phyloP scores from a whole-genome alignment of 2,797 vertebrate species.

The Sebastiscus albofasciatus region DNA sequence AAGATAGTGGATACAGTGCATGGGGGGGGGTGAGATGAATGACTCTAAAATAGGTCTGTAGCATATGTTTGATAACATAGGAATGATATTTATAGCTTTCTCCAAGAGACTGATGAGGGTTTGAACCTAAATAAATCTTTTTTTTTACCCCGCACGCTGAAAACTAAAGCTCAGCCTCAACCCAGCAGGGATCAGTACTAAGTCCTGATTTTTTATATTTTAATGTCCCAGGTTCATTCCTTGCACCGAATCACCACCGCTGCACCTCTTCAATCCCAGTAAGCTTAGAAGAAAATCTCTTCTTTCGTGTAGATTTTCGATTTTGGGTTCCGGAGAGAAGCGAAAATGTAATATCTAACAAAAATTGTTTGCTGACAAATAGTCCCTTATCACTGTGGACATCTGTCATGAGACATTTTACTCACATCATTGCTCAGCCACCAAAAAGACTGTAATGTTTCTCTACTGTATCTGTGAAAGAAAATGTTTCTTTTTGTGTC shows the following conservation, averaged over 20 bases:
- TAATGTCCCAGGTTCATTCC: conserved; percentile 50
- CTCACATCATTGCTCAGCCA: conserved; percentile 31
- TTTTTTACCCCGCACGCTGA: background rate
- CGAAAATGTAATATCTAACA: conserved; percentile 62
- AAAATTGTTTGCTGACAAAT: conserved; percentile 65
- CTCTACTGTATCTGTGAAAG: conserved; percentile 19
- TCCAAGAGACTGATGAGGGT: conserved; percentile 2
- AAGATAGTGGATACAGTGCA: conserved; percentile 20
- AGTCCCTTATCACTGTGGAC: conserved; percentile 60
- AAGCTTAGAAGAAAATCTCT: conserved; percentile 61
- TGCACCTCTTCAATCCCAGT: conserved; percentile 45
- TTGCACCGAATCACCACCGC: conserved; percentile 27
- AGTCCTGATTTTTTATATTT: conserved; percentile 49
- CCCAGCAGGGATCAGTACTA: conserved; percentile 35
- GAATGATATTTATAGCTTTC: conserved; percentile 31
- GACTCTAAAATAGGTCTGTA: conserved; percentile 12
- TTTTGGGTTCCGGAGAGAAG: conserved; percentile 44
- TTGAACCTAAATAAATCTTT: conserved; percentile 25
- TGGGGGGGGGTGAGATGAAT: background rate
- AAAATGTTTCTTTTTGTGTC: conserved; percentile 32
- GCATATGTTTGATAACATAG: conserved; percentile 21
- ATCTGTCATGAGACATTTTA: conserved; percentile 65
- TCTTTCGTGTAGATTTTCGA: conserved; percentile 23
- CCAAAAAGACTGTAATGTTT: conserved; percentile 41
- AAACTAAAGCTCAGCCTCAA: conserved; percentile 21